Evolutionary conservation across 2,888 invertebrate genomes (phyloP), one percentile per base, ranked within the genome.

Genomic region (Leucoptera coffeella): DNA sequence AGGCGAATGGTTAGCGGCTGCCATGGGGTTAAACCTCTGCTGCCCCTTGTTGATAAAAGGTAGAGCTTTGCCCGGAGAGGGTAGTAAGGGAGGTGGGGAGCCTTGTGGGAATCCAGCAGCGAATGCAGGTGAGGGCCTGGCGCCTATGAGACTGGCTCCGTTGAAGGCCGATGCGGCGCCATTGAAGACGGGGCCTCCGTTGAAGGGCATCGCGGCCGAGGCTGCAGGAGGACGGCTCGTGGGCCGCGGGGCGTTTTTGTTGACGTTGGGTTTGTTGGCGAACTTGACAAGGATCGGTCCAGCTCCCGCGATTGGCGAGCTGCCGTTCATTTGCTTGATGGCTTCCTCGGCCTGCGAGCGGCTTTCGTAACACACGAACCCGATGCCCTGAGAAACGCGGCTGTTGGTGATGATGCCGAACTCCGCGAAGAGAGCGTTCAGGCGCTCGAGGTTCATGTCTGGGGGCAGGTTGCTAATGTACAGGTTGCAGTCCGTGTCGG

Each of bases 401-500:
- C 69, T 71, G 42, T 71, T 71, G 26, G 72, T 72, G 40, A 72
- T 72, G 30, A 39, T 43, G 15, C 72, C 72, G 41, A 59, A 69
- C 38, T 54, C 58, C 29, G 47, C 44, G 47, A 72, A 72, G 29
- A 71, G 41, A 27, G 34, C 45, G 44, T 72, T 72, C 26, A 72
- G 57, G 30, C 65, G 50, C 43, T 72, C 72, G 30, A 72, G 44
- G 31, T 67, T 69, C 67, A 67, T 71, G 41, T 72, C 72, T 11
- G 72, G 69, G 38, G 72, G 71, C 40, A 72, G 50, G 44, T 71
- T 71, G 38, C 71, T 72, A 39, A 72, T 67, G 41, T 72, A 72
- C 33, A 72, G 57, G 45, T 72, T 72, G 32, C 64, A 69, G 39
- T 72, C 72, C 14, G 56, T 67, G 43, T 71, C 71, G 19, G 69